Evolutionary conservation across 2,113 vertebrate species (phyloP), one percentile per base, ranked within the genome.

Genomic region (Phoxinus phoxinus): DNA sequence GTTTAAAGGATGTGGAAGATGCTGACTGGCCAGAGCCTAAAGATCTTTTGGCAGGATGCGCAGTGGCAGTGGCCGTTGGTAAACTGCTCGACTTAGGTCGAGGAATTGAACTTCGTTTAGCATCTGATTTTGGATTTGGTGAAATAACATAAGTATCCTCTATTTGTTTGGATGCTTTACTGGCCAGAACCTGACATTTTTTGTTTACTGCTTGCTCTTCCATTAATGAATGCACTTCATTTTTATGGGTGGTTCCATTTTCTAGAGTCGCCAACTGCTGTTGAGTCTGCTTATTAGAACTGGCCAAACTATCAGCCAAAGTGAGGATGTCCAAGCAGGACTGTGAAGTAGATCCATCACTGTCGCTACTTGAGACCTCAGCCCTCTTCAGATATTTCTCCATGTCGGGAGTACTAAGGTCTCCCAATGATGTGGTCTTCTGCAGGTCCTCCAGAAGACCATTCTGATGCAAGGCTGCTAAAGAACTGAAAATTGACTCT

Each of bases 351-450:
- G 93, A 94, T 21, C 85, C 27, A 86, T 96, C 91, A 89, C 94
- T 91, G 81, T 94, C 94, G 65, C 46, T 91, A 72, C 86, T 88
- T n/a, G 89, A 91, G 3, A 94, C 44, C 1, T 97, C 94, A 1
- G 93, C 93, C 91, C 91, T 94, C 90, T 93, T 96, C 59, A 98
- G 93, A 83, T 98, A 98, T 91, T 96, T 98, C 88, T 98, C 97
- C 85, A 99, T 94, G 92, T 99, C 95, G 86, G 97, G 94, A 25
- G 61, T 84, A 82, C 91, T 92, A 15, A 88, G 71, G 23, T 95
- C 94, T 81, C 87, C 92, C 7, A 87, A 85, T 46, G 86, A 86
- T 51, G 19, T 89, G 8, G 84, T 94, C 87, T 90, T 94, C 87
- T 96, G 95, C 58, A 92, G 78, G 15, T 88, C 77, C 51, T 88